phyloP scores from a whole-genome alignment of 1,140 invertebrate species.

The Trachymyrmex septentrionalis region DNA sequence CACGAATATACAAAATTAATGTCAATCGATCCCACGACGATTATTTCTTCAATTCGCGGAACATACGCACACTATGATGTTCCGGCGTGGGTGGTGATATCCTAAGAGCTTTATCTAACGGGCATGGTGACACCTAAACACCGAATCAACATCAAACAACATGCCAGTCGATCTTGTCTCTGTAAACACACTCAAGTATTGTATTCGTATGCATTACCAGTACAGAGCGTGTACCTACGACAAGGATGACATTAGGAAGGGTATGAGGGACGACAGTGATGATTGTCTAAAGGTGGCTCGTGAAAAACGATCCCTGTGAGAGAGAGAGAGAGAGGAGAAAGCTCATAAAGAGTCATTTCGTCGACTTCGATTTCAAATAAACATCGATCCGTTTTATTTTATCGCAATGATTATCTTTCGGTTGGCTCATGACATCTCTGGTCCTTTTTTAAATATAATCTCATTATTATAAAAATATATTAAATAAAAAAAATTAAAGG shows the following conservation, averaged over 20 bases:
- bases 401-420: constrained; percentile 11
- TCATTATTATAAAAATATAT: neutral
- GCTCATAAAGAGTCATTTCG: neutral
- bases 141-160: constrained; percentile 81
- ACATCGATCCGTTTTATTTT: constrained; percentile 23
- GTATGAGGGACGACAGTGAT: constrained; percentile 57
- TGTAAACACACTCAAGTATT: constrained; percentile 80
- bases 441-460: neutral
- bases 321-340: constrained; percentile 73
- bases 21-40: constrained; percentile 40
- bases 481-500: neutral
- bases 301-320: constrained; percentile 84
- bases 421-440: neutral
- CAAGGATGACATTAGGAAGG: constrained; percentile 30
- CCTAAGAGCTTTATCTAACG: constrained; percentile 73
- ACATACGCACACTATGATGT: constrained; percentile 35
- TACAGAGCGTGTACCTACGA: constrained; percentile 5
- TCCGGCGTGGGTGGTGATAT: constrained; percentile 73
- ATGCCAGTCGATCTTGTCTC: constrained; percentile 75
- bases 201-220: constrained; percentile 65
- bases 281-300: constrained; percentile 78
- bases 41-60: constrained; percentile 54
- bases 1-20: constrained; percentile 25
- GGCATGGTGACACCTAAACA: constrained; percentile 79
- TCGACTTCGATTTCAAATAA: constrained; percentile 29